phyloP scores from a whole-genome alignment of 2,888 invertebrate species.

The Synergus itoensis region DNA sequence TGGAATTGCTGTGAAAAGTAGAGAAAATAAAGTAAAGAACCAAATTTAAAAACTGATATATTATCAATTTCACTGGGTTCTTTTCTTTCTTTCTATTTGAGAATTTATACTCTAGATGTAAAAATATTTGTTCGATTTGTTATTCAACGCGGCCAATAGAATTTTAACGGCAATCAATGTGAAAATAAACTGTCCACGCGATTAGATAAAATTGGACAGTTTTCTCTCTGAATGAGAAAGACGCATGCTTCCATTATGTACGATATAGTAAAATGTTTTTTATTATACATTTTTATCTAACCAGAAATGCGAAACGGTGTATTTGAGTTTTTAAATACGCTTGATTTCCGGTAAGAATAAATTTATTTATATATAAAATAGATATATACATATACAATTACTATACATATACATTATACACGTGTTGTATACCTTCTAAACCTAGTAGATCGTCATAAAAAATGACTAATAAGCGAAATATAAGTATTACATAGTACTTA shows the following conservation, averaged over 20 bases:
- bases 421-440: constrained; percentile 25
- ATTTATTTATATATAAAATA: constrained; percentile 42
- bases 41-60: constrained; percentile 42
- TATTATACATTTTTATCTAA: constrained; percentile 45
- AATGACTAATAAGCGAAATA: constrained; percentile 44
- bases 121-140: constrained; percentile 48
- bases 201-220: constrained; percentile 59
- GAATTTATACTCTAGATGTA: constrained; percentile 46
- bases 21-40: constrained; percentile 26
- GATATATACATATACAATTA: constrained; percentile 47
- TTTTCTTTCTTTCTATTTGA: constrained; percentile 43
- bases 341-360: constrained; percentile 58
- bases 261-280: constrained; percentile 52
- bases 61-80: constrained; percentile 42
- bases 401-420: constrained; percentile 17
- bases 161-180: constrained; percentile 48
- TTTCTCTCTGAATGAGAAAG: constrained; percentile 70
- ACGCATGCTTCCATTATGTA: constrained; percentile 70
- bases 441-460: constrained; percentile 3
- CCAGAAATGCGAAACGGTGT: constrained; percentile 61
- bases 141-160: constrained; percentile 65
- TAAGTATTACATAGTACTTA: constrained; percentile 56
- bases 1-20: constrained; percentile 19
- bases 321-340: constrained; percentile 71
- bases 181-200: constrained; percentile 38